Evolutionary conservation across 2,888 invertebrate species (phyloP).

Genomic region (Apotomis capreana): DNA sequence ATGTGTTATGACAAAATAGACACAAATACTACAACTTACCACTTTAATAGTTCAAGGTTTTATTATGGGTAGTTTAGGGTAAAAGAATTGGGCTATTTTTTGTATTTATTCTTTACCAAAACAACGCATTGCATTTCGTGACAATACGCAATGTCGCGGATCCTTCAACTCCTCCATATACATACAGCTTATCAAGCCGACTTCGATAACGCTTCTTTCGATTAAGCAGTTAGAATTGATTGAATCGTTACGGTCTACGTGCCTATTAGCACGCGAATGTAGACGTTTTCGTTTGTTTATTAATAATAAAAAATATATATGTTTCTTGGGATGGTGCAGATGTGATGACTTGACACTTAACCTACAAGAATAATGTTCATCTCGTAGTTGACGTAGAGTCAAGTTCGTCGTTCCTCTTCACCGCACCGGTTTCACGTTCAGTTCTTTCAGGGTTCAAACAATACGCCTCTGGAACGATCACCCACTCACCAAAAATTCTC

Average conservation of each 20-base stretch:
- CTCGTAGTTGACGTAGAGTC: too few relatives aligned
- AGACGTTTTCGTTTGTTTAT: slow-evolving; percentile 40
- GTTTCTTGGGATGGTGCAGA: not conserved
- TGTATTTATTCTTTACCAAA: not conserved
- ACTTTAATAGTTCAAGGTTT: too few relatives aligned
- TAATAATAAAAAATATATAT: not conserved
- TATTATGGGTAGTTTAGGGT: too few relatives aligned
- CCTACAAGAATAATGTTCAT: slow-evolving; percentile 1
- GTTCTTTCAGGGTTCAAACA: too few relatives aligned
- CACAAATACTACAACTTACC: too few relatives aligned
- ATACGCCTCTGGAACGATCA: too few relatives aligned
- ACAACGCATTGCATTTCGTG: slow-evolving; percentile 49
- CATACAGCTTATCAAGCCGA: slow-evolving; percentile 58
- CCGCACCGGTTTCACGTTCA: too few relatives aligned
- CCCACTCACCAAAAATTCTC: too few relatives aligned
- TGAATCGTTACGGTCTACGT: slow-evolving; percentile 60
- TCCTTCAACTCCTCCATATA: slow-evolving; percentile 51
- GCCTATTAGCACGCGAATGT: slow-evolving; percentile 51
- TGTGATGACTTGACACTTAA: not conserved
- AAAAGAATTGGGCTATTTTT: too few relatives aligned
- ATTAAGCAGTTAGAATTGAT: slow-evolving; percentile 65
- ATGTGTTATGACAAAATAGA: too few relatives aligned
- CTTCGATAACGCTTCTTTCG: slow-evolving; percentile 61
- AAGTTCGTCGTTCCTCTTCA: too few relatives aligned
- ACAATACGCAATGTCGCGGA: slow-evolving; percentile 49